Conservation (phyloP, 2,113 vertebrate genomes). For the Chaetops frenatus region DNA sequence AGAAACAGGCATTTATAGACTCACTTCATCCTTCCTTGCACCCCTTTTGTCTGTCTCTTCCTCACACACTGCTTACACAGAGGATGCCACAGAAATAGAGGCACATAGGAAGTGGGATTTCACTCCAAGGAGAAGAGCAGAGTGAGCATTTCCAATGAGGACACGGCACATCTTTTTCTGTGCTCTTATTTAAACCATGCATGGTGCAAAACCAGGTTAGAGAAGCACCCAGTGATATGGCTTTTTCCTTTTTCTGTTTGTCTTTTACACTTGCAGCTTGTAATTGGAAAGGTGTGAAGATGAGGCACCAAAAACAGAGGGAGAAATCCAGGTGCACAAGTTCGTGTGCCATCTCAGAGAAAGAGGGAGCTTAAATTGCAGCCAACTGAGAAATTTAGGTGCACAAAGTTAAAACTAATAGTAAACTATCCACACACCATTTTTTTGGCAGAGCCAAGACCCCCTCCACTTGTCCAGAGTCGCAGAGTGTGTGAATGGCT, state of each 20-base stretch:
- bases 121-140: background rate
- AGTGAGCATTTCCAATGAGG: background rate
- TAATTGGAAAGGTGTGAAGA: background rate
- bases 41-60: background rate
- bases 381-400: constrained; percentile 57
- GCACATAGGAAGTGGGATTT: background rate
- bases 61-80: background rate
- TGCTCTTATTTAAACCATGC: background rate
- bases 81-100: background rate
- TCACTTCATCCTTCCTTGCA: background rate
- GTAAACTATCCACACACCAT: constrained; percentile 35
- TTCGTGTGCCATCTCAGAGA: constrained; percentile 39
- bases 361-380: constrained; percentile 12
- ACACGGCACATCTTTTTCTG: background rate
- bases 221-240: background rate
- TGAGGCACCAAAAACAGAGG: background rate
- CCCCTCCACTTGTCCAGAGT: constrained; percentile 72
- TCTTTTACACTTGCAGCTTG: background rate
- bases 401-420: constrained; percentile 59
- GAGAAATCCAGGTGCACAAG: constrained; percentile 39
- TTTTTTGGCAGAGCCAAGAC: constrained; percentile 64
- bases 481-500: constrained; percentile 67
- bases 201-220: background rate
- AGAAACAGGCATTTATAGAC: background rate
- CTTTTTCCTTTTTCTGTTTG: background rate